These are phyloP conservation scores for Pteronotus mesoamericanus DNA, from an alignment of 2,797 vertebrate genomes.

Conservation along the genomic window DNA sequence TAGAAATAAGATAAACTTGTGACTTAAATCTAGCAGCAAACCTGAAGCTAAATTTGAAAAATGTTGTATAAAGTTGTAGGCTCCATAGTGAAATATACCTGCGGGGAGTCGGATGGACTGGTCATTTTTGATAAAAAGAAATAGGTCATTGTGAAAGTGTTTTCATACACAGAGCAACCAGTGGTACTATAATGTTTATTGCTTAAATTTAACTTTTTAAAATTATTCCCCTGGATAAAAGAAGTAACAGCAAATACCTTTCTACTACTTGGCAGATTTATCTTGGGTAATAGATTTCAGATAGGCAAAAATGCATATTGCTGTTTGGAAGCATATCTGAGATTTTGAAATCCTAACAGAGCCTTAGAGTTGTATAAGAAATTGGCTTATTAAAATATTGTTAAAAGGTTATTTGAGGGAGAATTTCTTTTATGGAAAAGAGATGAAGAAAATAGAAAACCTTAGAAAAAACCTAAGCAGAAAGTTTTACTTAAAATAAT, in stretches of 20 bases:
- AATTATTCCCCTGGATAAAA: not conserved
- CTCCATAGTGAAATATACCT: not conserved
- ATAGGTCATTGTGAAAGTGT: constrained; percentile 13
- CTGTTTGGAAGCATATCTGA: not conserved
- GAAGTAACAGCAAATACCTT: not conserved
- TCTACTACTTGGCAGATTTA: not conserved
- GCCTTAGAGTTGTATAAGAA: not conserved
- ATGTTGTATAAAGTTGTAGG: not conserved
- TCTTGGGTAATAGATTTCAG: not conserved
- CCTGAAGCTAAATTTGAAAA: constrained; percentile 33
- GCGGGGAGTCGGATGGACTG: not conserved
- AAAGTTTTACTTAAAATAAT: constrained; percentile 35
- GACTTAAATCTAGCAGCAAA: not conserved
- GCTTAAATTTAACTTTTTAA: not conserved
- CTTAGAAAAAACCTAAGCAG: not conserved
- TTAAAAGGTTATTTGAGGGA: not conserved
- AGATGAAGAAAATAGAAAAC: not conserved
- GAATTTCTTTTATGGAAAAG: not conserved
- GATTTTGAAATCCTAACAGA: not conserved
- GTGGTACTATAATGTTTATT: not conserved
- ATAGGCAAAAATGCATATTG: not conserved
- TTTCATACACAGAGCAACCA: not conserved
- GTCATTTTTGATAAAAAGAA: constrained; percentile 22
- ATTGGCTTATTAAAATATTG: constrained; percentile 26
- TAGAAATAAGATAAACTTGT: not conserved